A percentile compares a stretch with the other conserved stretches of the same genome.
phyloP scores from a whole-genome alignment of 1,140 invertebrate species.

The Augochlora pura region DNA sequence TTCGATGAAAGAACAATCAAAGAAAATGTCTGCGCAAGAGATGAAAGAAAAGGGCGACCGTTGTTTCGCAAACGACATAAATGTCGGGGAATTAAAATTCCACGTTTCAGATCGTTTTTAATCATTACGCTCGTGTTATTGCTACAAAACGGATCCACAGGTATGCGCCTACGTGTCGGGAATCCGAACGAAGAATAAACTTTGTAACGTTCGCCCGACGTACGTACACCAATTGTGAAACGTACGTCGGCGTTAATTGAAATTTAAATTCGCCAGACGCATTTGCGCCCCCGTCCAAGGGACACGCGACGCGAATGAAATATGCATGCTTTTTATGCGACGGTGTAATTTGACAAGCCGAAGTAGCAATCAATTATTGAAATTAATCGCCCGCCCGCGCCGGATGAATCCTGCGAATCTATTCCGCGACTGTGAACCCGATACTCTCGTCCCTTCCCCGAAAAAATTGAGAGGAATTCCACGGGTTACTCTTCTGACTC shows the following conservation, averaged over 20 bases:
- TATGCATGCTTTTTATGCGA: conserved; percentile 27
- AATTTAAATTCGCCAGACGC: conserved; percentile 34
- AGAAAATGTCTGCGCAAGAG: too few species aligned
- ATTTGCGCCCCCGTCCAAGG: neutral
- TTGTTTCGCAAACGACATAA: neutral
- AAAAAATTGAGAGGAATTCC: neutral
- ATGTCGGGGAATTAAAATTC: neutral
- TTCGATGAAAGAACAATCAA: too few species aligned
- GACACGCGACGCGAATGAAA: conserved; percentile 3
- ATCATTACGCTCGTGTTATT: neutral
- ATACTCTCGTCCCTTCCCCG: neutral
- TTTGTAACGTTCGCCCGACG: neutral
- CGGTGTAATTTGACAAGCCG: conserved; percentile 19
- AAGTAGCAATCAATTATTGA: conserved; percentile 34
- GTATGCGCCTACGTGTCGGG: conserved; percentile 1
- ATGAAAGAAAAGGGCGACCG: neutral
- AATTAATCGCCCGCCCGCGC: neutral
- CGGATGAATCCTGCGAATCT: neutral
- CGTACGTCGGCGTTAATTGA: conserved; percentile 38
- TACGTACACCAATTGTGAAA: conserved; percentile 22
- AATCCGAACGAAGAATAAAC: conserved; percentile 36
- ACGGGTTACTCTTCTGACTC: neutral
- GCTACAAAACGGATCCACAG: neutral
- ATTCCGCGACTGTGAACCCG: neutral
- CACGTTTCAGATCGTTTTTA: neutral